Evolutionary conservation across 2,888 invertebrate genomes (phyloP), one percentile per base, ranked within the genome.

Genomic region (Drosophila recens): DNA sequence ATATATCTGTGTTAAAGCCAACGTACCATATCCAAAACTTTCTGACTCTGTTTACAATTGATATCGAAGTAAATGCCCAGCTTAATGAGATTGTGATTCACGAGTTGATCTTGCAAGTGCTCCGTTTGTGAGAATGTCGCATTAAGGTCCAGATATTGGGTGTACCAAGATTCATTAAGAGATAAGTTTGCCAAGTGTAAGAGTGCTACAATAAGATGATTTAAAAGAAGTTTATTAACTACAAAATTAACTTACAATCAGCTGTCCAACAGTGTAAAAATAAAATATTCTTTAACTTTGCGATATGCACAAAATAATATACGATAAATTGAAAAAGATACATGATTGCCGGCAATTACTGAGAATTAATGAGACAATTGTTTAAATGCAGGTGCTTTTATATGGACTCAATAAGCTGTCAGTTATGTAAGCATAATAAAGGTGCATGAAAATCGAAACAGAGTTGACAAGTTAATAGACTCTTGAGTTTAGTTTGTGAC

Each of bases 41-140:
- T 43, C 0, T 30, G 54, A n/a, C 91, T 87, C 10, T 66, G 53
- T 11, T 65, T 62, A 27, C 91, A 92, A 58, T 83, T 85, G 6
- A 90, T 77, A 64, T 92, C 91, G 27, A 92, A 38, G 63, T 77
- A 87, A 36, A 90, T 66, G 1, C 89, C 92, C 48, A 91, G 62
- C 20, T 65, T 73, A 0, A 71, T 65, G 8, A 79, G 42, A 10
- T 70, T 46, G 30, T 80, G 84, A 13, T 71, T 49, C 4, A 83
- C 62, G 8, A 85, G 73, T 2, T 72, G 64, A 17, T 67, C 51
- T 20, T 75, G 15, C 11, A 87, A 62, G 4, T 71, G 54, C 10
- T 64, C 46, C 9, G 38, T 1, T 42, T 45, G 36, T 2, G n/a
- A 3, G 9, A 27, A 11, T 1, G 11, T 13, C 0, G 36, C 8